phyloP scores from a whole-genome alignment of 2,888 invertebrate genomes.

The Ctena decussata region DNA sequence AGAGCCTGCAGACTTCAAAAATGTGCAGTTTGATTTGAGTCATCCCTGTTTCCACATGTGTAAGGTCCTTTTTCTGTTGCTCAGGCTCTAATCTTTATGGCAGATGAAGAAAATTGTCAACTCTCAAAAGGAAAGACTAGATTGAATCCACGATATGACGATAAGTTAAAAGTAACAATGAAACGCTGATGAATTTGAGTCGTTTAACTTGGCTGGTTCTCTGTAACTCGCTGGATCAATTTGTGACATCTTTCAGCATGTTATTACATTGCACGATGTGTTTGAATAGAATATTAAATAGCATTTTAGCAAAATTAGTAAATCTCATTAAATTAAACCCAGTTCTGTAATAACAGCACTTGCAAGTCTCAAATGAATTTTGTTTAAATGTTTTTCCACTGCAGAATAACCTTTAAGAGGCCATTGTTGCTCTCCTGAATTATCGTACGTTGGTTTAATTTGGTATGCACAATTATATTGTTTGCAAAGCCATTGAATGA shows the following conservation, averaged over 20 bases:
- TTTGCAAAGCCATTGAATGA: neutral
- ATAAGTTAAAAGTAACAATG: neutral
- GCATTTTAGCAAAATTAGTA: neutral
- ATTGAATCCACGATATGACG: neutral
- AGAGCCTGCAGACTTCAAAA: no score
- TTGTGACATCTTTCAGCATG: neutral
- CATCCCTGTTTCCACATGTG: no score
- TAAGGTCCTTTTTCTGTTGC: no score
- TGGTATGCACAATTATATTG: constrained; percentile 7
- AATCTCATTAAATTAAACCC: neutral
- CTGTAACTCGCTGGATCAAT: neutral
- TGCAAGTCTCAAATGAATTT: neutral
- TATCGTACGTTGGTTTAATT: neutral
- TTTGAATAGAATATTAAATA: neutral
- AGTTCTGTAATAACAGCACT: neutral
- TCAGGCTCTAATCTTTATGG: neutral
- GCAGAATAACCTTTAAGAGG: neutral
- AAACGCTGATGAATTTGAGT: neutral
- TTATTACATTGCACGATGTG: neutral
- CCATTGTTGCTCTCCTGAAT: neutral
- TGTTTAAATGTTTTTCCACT: neutral
- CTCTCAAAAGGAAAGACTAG: neutral
- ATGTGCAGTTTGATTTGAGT: no score
- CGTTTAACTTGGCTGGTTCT: neutral
- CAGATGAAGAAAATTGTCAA: neutral